Evolutionary conservation across 2,113 vertebrate genomes (phyloP).

Genomic region (Cynocephalus volans): DNA sequence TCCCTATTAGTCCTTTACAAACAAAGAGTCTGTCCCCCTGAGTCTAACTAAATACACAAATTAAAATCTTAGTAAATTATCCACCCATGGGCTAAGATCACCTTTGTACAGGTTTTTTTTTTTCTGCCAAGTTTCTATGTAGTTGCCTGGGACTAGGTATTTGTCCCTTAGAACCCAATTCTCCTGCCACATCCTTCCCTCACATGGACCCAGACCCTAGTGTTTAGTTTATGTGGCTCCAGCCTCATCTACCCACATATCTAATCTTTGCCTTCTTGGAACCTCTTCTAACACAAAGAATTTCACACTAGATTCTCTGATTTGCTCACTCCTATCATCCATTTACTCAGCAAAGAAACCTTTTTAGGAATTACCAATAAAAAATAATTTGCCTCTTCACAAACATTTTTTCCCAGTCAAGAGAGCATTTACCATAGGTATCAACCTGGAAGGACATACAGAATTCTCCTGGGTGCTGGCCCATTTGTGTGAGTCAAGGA

Average conservation of each 20-base stretch:
- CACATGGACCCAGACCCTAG: not conserved
- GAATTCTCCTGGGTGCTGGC: not conserved
- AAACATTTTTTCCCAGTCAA: not conserved
- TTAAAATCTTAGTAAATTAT: slow-evolving; percentile 25
- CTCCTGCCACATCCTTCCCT: not conserved
- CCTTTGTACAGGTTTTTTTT: not conserved
- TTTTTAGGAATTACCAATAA: not conserved
- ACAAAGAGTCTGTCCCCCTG: not conserved
- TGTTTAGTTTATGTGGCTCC: not conserved
- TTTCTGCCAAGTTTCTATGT: slow-evolving; percentile 26
- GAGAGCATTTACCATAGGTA: not conserved
- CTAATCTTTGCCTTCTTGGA: slow-evolving; percentile 12
- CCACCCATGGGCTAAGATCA: not conserved
- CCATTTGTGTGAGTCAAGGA: not conserved
- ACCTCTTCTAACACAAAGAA: not conserved
- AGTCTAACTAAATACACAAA: slow-evolving; percentile 34
- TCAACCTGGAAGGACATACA: not conserved
- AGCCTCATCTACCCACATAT: not conserved
- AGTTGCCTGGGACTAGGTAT: not conserved
- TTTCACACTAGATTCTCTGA: not conserved
- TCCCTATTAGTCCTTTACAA: not conserved
- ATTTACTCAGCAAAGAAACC: not conserved
- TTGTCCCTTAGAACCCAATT: not conserved
- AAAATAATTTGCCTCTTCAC: not conserved
- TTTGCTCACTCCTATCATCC: not conserved